Percentiles rank a stretch among this genome's conserved stretches.
Conservation (phyloP, 1,140 invertebrate species). For the Rhynchophorus ferrugineus region DNA sequence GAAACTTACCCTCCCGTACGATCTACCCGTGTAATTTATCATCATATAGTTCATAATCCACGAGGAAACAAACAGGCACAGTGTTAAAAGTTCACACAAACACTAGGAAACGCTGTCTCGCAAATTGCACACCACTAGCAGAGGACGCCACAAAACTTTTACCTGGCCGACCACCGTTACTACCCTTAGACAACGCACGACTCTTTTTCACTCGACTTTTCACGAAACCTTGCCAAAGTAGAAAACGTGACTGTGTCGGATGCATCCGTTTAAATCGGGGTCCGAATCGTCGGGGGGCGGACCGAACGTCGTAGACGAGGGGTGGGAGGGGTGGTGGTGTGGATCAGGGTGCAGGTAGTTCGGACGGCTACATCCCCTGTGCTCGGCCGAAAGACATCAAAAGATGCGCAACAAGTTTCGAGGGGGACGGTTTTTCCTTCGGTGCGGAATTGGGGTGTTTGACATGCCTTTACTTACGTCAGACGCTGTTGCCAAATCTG, state of each 20-base stretch:
- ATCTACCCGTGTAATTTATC: too few species aligned
- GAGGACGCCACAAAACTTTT: constrained; percentile 4
- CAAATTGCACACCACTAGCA: too few species aligned
- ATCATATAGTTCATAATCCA: too few species aligned
- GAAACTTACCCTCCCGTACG: constrained; percentile 3
- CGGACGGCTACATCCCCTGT: constrained; percentile 11
- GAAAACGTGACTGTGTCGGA: constrained; percentile 14
- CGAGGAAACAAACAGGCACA: too few species aligned
- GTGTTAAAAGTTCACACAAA: too few species aligned
- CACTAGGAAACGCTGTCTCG: too few species aligned
- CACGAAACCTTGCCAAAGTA: constrained; percentile 14
- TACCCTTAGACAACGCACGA: constrained; percentile 13
- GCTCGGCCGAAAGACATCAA: neutral
- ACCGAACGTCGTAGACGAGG: neutral
- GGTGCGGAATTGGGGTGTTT: too few species aligned
- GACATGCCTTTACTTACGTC: too few species aligned
- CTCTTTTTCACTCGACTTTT: constrained; percentile 5
- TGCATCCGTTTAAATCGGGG: too few species aligned
- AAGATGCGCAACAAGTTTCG: neutral
- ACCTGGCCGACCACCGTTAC: constrained; percentile 5
- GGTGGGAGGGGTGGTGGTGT: neutral
- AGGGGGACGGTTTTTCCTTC: too few species aligned
- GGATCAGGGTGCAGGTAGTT: constrained; percentile 18
- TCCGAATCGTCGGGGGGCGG: constrained; percentile 9
- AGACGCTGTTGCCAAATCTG: too few species aligned